Evolutionary conservation across 2,113 vertebrate species (phyloP).

Genomic region (Lepus europaeus): DNA sequence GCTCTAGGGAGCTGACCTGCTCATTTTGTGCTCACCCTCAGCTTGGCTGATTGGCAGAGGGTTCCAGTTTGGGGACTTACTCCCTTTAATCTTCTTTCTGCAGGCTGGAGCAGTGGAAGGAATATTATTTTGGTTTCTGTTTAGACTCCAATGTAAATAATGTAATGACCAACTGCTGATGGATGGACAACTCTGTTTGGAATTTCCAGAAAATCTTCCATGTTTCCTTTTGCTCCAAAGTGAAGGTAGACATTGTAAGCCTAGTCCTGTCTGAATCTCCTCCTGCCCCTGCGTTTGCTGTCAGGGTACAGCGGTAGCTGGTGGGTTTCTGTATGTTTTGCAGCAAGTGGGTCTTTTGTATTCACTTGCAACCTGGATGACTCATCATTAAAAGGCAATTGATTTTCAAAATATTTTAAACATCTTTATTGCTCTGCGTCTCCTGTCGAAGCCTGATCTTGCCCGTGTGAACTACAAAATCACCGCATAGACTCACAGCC

Average conservation of each 20-base stretch:
- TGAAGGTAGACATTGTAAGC: background rate
- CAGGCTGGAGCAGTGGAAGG: background rate
- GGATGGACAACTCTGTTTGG: background rate
- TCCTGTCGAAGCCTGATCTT: background rate
- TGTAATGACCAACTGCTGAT: background rate
- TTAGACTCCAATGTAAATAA: background rate
- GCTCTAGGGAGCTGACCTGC: background rate
- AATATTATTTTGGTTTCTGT: background rate
- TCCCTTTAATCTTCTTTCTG: background rate
- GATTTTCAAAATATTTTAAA: background rate
- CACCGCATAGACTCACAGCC: background rate
- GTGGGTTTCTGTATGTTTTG: background rate
- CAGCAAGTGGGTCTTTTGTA: background rate
- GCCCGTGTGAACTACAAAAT: background rate
- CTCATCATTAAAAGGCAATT: slow-evolving; percentile 4
- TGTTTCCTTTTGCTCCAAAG: background rate
- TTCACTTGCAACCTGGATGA: slow-evolving; percentile 50
- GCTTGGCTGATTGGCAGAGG: background rate
- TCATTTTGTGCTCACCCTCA: background rate
- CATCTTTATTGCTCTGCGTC: background rate
- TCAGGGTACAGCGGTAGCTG: background rate
- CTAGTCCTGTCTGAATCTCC: background rate
- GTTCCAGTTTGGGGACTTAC: background rate
- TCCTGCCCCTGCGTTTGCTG: background rate
- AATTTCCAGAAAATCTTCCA: slow-evolving; percentile 21